phyloP scores from a whole-genome alignment of 2,113 vertebrate genomes.

The Anseranas semipalmata region DNA sequence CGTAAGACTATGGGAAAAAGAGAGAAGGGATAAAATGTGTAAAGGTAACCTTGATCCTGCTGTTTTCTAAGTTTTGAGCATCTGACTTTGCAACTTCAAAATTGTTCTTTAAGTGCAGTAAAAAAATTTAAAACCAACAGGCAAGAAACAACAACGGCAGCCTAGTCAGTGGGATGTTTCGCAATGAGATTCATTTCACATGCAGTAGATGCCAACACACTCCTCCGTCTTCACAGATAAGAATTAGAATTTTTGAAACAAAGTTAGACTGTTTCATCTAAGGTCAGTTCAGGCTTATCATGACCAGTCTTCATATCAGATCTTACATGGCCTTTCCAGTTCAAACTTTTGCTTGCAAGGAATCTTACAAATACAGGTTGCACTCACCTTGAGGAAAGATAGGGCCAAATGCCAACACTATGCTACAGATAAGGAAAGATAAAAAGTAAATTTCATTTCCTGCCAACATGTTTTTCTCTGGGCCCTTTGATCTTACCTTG shows the following conservation, averaged over 20 bases:
- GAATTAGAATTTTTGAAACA: background rate
- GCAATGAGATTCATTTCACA: background rate
- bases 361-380: background rate
- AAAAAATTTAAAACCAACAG: background rate
- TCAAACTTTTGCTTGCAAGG: background rate
- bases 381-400: constrained; percentile 3
- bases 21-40: background rate
- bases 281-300: background rate
- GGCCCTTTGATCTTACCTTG: constrained; percentile 16
- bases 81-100: background rate
- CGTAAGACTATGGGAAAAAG: accelerated
- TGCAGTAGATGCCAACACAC: background rate
- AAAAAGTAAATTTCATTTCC: constrained; percentile 25
- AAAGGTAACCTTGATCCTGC: background rate
- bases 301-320: background rate
- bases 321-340: background rate
- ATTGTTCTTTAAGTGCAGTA: background rate
- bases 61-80: background rate
- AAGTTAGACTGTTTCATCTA: background rate
- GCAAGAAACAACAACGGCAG: background rate
- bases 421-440: constrained; percentile 10
- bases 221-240: background rate
- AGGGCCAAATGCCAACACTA: background rate
- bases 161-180: background rate
- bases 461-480: background rate